phyloP scores from a whole-genome alignment of 1,140 invertebrate species.

The Pogonomyrmex californicus region DNA sequence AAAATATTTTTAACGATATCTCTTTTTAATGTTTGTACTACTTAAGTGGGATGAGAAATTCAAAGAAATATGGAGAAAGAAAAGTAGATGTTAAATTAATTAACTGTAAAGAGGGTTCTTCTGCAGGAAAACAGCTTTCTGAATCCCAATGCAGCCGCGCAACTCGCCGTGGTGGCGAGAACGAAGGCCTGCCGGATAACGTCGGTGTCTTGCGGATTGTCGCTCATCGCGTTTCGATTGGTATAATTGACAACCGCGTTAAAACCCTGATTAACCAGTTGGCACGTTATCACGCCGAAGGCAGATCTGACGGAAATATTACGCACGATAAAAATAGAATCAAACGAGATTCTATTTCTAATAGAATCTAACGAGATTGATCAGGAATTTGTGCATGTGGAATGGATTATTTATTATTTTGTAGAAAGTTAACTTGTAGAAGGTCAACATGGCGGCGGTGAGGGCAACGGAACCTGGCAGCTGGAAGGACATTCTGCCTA shows the following conservation, averaged over 20 bases:
- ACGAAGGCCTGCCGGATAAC: conserved; percentile 64
- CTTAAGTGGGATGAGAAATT: not conserved
- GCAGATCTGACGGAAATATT: conserved; percentile 27
- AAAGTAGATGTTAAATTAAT: conserved; percentile 2
- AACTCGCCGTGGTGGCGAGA: conserved; percentile 66
- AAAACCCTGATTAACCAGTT: conserved; percentile 45
- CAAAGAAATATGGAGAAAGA: not conserved
- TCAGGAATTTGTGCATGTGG: not conserved
- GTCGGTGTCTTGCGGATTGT: conserved; percentile 72
- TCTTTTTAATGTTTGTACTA: not conserved
- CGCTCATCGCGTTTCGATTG: conserved; percentile 87
- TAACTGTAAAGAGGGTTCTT: conserved; percentile 66
- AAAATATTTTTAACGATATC: not conserved
- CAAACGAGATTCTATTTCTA: not conserved
- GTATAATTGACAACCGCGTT: conserved; percentile 58
- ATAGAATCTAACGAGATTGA: not conserved
- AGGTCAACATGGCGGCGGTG: conserved; percentile 55
- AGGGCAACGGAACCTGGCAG: conserved; percentile 11
- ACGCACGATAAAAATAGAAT: not conserved
- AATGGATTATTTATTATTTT: conserved; percentile 2
- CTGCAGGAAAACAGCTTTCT: conserved; percentile 78
- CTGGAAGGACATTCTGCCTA: conserved; percentile 56
- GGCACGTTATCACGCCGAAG: conserved; percentile 20
- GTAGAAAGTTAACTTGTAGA: conserved; percentile 54
- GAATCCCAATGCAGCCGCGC: conserved; percentile 67